phyloP scores from a whole-genome alignment of 2,888 invertebrate genomes.

The Amitus sp. region DNA sequence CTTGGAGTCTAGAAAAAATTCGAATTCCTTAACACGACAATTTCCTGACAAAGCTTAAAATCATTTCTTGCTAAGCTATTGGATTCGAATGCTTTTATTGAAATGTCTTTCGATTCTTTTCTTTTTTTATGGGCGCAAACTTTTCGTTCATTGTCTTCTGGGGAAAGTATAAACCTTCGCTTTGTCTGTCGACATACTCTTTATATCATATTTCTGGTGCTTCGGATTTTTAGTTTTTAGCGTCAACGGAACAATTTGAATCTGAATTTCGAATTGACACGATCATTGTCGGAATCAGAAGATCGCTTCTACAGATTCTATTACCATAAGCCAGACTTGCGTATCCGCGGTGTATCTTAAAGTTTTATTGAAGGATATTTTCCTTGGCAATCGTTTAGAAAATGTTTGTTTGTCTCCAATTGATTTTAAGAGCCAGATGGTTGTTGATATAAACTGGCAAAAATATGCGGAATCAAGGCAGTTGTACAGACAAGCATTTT shows the following conservation, averaged over 20 bases:
- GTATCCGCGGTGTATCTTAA: too few species aligned
- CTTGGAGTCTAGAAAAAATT: too few species aligned
- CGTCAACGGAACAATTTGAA: conserved; percentile 12
- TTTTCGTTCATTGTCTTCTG: conserved; percentile 1
- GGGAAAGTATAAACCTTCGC: not conserved
- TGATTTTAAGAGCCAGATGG: not conserved
- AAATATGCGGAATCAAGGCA: too few species aligned
- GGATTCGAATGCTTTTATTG: not conserved
- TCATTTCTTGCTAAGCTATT: not conserved
- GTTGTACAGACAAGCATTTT: not conserved
- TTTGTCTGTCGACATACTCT: conserved; percentile 10
- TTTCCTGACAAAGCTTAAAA: not conserved
- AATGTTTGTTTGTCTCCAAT: not conserved
- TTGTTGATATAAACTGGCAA: not conserved
- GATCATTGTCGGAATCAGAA: not conserved
- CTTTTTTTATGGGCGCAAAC: not conserved
- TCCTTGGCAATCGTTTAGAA: not conserved
- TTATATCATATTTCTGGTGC: conserved; percentile 15
- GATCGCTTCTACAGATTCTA: not conserved
- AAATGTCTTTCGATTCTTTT: too few species aligned
- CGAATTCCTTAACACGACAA: not conserved
- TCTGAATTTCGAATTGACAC: conserved; percentile 16
- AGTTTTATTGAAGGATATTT: conserved; percentile 8
- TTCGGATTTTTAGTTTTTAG: not conserved
- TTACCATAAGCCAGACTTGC: not conserved